These are phyloP conservation scores for Phallusia fumigata DNA, from an alignment of 23 tunicate species.

Conservation along the genomic window DNA sequence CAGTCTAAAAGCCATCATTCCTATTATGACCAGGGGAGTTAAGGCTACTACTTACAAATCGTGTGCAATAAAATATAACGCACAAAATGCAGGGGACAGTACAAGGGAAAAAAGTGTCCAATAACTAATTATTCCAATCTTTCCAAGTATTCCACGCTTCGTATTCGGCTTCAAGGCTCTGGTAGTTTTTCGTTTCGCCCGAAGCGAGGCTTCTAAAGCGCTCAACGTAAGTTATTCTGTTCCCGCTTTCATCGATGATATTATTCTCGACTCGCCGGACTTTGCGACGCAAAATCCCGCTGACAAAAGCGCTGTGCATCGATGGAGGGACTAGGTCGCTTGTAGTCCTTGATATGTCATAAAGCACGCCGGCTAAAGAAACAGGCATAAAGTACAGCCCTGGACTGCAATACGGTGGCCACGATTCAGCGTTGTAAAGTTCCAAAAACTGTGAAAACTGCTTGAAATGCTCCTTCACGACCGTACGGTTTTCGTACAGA, in stretches of 20 bases:
- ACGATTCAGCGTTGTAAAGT: slow-evolving; percentile 21
- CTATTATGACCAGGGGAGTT: no score
- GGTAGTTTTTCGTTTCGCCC: no score
- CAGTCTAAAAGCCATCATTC: no score
- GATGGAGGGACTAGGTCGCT: slow-evolving; percentile 20
- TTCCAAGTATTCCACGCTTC: slow-evolving; percentile 16
- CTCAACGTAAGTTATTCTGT: neutral
- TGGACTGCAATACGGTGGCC: slow-evolving; percentile 71
- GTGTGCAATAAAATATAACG: no score
- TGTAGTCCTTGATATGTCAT: slow-evolving; percentile 16
- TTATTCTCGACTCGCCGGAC: slow-evolving; percentile 54
- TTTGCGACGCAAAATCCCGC: slow-evolving; percentile 77
- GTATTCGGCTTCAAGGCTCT: slow-evolving; percentile 28
- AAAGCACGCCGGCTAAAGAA: slow-evolving; percentile 42
- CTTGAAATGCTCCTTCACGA: neutral
- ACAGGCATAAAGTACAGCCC: slow-evolving; percentile 46
- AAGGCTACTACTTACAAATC: no score
- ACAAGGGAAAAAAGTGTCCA: no score
- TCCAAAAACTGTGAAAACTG: neutral
- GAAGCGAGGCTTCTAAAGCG: neutral
- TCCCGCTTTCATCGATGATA: neutral
- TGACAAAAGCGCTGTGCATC: slow-evolving; percentile 49
- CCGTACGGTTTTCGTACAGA: neutral
- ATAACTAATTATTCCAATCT: slow-evolving; percentile 20
- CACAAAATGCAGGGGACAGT: no score